Evolutionary conservation across 2,888 invertebrate species (phyloP), one percentile per base, ranked within the genome.

Genomic region (Drosophila emarginata): DNA sequence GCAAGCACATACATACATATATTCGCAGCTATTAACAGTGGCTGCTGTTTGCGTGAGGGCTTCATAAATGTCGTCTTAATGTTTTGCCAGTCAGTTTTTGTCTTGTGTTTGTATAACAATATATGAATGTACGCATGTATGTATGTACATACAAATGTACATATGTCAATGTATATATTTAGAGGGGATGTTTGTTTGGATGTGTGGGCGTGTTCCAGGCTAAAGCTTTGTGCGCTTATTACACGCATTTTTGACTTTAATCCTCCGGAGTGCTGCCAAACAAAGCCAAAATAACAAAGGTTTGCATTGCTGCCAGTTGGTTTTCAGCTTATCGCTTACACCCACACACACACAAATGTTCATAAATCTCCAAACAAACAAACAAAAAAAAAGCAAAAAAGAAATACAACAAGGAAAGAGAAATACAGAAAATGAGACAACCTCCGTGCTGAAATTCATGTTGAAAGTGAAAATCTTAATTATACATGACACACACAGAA

Each of bases 191-290:
- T 53, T 36, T 67, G 50, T 11, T 32, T 63, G 58, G 51, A 61
- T 58, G 60, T 23, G 65, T 53, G 67, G 66, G 66, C 67, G 52
- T 77, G 61, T 70, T 50, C 64, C 52, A 32, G 45, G 64, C 70
- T 77, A 68, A 77, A 74, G 79, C 80, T 78, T 83, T 83, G 74
- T 87, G 78, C 84, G 80, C 81, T 79, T 80, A 88, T 85, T 88
- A 83, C 87, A 88, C 87, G 88, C 88, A 81, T 87, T 86, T 88
- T 86, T 88, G 87, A 87, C 84, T 85, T 82, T 84, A 84, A 84
- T 84, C 84, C 84, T 83, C 72, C 72, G 68, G 74, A 84, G 84
- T 86, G 87, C 80, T 67, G 76, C 63, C 80, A 76, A 82, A 87
- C 83, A 84, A 84, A 82, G 87, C 76, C 83, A 67, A 84, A 85